These are phyloP conservation scores for Corvus cornix DNA, from an alignment of 2,113 vertebrate species.

Conservation along the genomic window DNA sequence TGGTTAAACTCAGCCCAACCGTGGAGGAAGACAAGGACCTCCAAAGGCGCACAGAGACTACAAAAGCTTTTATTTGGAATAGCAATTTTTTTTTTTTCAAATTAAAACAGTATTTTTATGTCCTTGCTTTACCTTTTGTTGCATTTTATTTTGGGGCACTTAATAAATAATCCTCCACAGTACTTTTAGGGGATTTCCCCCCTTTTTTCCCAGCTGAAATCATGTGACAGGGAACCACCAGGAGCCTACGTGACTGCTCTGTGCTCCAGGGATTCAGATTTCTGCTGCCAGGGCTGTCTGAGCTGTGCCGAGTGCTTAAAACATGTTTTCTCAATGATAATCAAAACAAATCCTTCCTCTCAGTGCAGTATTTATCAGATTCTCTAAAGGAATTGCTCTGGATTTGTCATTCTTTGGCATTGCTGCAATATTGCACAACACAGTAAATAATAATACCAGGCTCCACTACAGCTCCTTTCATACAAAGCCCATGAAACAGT, in stretches of 20 bases:
- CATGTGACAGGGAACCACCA: neutral
- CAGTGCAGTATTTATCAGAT: neutral
- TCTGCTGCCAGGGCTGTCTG: neutral
- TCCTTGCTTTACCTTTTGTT: neutral
- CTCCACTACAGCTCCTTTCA: neutral
- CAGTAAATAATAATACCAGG: neutral
- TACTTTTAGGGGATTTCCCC: neutral
- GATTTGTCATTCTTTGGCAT: neutral
- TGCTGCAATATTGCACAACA: neutral
- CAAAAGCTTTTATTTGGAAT: neutral
- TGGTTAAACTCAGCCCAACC: neutral
- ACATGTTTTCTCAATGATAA: neutral
- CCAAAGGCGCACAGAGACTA: neutral
- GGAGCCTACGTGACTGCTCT: neutral
- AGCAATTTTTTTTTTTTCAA: neutral
- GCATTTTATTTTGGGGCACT: neutral
- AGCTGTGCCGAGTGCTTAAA: neutral
- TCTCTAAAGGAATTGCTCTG: neutral
- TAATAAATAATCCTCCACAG: neutral
- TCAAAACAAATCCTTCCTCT: neutral
- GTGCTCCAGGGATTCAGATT: neutral
- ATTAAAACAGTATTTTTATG: neutral
- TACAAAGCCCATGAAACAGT: neutral
- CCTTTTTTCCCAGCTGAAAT: neutral
- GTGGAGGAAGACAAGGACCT: neutral